phyloP scores from a whole-genome alignment of 2,113 vertebrate species.

The Macheiramphus alcinus region DNA sequence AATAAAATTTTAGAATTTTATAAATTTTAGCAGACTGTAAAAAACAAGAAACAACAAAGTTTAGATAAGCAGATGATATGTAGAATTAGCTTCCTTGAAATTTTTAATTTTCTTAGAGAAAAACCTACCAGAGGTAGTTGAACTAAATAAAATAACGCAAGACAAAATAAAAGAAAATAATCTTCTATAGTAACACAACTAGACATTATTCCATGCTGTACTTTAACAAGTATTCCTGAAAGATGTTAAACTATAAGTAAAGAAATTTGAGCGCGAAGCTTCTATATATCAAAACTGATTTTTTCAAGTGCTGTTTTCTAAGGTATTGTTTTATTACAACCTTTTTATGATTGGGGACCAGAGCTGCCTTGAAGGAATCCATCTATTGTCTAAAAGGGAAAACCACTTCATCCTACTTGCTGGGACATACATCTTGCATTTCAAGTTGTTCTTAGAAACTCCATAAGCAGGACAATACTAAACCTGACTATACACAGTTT shows the following conservation, averaged over 20 bases:
- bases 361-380: neutral
- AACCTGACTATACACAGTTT: neutral
- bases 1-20: neutral
- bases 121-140: neutral
- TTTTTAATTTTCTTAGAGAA: neutral
- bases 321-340: neutral
- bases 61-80: neutral
- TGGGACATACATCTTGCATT: neutral
- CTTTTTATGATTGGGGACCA: neutral
- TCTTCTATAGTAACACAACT: neutral
- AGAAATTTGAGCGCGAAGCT: neutral
- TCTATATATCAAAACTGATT: neutral
- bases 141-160: neutral
- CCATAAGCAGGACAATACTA: neutral
- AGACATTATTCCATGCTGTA: neutral
- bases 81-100: neutral
- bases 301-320: neutral
- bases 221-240: neutral
- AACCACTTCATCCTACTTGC: neutral
- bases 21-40: neutral
- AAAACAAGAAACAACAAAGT: neutral
- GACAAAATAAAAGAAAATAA: neutral
- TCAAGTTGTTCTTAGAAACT: neutral
- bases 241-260: neutral
- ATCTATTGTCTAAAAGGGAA: neutral